These are phyloP conservation scores for Tenodera sinensis DNA, from an alignment of 2,888 invertebrate species.

Conservation along the genomic window DNA sequence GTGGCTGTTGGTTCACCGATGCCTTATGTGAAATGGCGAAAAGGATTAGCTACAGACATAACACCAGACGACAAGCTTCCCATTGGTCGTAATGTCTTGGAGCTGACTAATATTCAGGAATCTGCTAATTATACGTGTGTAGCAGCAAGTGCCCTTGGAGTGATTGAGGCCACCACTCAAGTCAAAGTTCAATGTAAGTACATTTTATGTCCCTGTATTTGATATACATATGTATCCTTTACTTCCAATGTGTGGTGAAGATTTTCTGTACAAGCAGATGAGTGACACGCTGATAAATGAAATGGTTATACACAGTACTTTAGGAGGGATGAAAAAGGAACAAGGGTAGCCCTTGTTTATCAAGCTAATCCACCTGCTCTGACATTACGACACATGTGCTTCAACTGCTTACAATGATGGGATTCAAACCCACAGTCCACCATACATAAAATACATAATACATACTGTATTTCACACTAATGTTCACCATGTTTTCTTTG, in stretches of 20 bases:
- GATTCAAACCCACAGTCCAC: too few relatives aligned
- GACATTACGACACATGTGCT: too few relatives aligned
- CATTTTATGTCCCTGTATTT: neutral
- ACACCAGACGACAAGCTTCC: conserved; percentile 86
- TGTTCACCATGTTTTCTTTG: too few relatives aligned
- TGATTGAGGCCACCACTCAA: conserved; percentile 80
- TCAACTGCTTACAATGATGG: too few relatives aligned
- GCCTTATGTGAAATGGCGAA: conserved; percentile 94
- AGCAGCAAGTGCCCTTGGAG: conserved; percentile 89
- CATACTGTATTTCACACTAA: too few relatives aligned
- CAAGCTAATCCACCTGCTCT: too few relatives aligned
- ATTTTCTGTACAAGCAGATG: too few relatives aligned
- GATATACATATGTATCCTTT: neutral
- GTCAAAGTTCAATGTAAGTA: conserved; percentile 94
- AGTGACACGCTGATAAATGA: too few relatives aligned
- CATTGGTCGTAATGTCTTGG: conserved; percentile 81
- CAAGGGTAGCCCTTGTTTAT: too few relatives aligned
- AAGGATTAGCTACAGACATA: conserved; percentile 75
- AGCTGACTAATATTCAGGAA: conserved; percentile 80
- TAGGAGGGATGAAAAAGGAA: too few relatives aligned
- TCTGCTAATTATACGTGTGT: conserved; percentile 97
- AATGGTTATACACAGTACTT: too few relatives aligned
- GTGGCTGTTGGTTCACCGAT: conserved; percentile 97
- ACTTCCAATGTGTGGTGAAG: neutral
- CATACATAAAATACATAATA: too few relatives aligned